These are phyloP conservation scores for Pseudoatta argentina DNA, from an alignment of 1,140 invertebrate species.

Conservation along the genomic window DNA sequence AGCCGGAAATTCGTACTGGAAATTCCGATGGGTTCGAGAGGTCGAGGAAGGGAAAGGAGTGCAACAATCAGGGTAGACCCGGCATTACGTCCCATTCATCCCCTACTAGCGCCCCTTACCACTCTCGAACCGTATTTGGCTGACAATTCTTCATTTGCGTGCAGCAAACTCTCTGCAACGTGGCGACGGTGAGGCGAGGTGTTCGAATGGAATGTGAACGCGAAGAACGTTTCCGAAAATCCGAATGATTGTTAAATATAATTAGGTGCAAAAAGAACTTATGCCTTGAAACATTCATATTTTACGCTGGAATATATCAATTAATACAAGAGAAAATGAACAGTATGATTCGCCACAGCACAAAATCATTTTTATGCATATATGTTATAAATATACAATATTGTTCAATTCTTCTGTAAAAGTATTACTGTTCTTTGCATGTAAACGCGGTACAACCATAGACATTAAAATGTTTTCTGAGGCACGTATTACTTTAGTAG, in stretches of 20 bases:
- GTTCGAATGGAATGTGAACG: conserved; percentile 75
- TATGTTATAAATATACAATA: neutral
- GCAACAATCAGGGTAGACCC: conserved; percentile 85
- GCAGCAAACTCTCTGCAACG: conserved; percentile 81
- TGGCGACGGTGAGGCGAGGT: conserved; percentile 76
- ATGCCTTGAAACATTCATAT: neutral
- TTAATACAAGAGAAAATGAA: neutral
- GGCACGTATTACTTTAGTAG: neutral
- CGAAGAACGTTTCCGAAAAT: conserved; percentile 23
- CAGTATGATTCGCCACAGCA: neutral
- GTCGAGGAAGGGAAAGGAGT: conserved; percentile 77
- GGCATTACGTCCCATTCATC: conserved; percentile 86
- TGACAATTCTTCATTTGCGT: conserved; percentile 87
- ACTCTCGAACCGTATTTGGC: conserved; percentile 80
- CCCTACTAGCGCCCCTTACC: conserved; percentile 76
- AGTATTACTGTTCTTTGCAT: neutral
- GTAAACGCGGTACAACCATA: neutral
- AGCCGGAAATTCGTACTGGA: conserved; percentile 84
- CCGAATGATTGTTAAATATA: neutral
- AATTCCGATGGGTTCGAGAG: conserved; percentile 84
- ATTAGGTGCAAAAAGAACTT: neutral
- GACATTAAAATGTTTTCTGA: neutral
- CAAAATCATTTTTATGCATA: neutral
- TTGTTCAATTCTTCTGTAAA: neutral
- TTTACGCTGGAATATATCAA: neutral